These are phyloP conservation scores for Dexiosoma caninum DNA, from an alignment of 2,888 invertebrate species.

Conservation along the genomic window DNA sequence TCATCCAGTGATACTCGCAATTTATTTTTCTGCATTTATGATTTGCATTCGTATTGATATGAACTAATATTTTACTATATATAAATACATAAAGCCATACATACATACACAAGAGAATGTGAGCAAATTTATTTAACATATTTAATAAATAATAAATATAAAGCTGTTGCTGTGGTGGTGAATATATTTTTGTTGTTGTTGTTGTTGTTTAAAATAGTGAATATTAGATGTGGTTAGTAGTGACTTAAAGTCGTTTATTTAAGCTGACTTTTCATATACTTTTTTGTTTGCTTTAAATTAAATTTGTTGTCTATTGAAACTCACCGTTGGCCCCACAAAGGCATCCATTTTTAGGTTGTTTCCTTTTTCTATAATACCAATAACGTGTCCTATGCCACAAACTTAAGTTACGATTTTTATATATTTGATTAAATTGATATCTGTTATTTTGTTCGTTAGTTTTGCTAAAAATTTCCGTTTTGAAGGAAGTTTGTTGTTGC, in stretches of 20 bases:
- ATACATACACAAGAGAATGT: not conserved
- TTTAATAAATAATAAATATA: not conserved
- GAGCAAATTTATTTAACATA: not conserved
- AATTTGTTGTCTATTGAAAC: constrained; percentile 65
- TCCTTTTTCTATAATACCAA: constrained; percentile 73
- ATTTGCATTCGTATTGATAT: not conserved
- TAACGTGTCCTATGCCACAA: constrained; percentile 74
- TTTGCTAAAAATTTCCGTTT: constrained; percentile 57
- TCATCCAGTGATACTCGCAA: not conserved
- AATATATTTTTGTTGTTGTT: constrained; percentile 37
- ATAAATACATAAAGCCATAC: no score
- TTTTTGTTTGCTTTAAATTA: not conserved
- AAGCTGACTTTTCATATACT: constrained; percentile 12
- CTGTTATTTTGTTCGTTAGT: constrained; percentile 68
- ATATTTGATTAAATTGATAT: constrained; percentile 59
- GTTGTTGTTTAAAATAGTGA: constrained; percentile 18
- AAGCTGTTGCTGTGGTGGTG: constrained; percentile 29
- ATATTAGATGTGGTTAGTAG: constrained; percentile 14
- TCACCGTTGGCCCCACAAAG: constrained; percentile 77
- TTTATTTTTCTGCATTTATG: not conserved
- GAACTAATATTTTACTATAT: constrained; percentile 1
- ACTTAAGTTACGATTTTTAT: constrained; percentile 64
- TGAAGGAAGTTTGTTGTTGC: constrained; percentile 26
- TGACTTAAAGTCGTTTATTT: constrained; percentile 36
- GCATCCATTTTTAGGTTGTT: constrained; percentile 73